Evolutionary conservation across 1,140 invertebrate species (phyloP).

Genomic region (Bombus ignitus): DNA sequence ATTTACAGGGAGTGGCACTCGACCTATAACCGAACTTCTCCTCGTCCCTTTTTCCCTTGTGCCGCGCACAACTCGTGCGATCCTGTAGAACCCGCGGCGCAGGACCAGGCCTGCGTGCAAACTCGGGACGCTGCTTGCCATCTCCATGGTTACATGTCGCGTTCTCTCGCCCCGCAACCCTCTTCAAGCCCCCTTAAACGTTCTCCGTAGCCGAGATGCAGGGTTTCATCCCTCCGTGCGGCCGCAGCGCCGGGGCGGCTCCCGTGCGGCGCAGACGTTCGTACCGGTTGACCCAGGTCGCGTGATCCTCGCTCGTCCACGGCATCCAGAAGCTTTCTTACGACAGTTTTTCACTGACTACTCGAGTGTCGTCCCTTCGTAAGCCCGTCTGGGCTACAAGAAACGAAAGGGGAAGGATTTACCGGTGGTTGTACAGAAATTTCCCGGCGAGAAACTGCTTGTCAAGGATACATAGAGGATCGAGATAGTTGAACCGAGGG

Average conservation of each 20-base stretch:
- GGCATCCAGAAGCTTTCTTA: not conserved
- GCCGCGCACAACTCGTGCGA: slow-evolving; percentile 48
- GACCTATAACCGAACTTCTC: slow-evolving; percentile 48
- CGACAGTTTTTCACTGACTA: not conserved
- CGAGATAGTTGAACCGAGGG: not conserved
- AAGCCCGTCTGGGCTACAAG: fast-evolving
- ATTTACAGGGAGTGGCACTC: slow-evolving; percentile 66
- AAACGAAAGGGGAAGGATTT: not conserved
- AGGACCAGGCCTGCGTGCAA: slow-evolving; percentile 73
- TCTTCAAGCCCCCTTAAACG: slow-evolving; percentile 3
- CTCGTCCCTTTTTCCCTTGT: slow-evolving; percentile 39
- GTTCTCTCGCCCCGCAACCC: slow-evolving; percentile 2
- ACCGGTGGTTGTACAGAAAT: not conserved
- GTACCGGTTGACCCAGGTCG: slow-evolving; percentile 76
- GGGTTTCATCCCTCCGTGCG: slow-evolving; percentile 72
- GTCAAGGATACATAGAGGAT: not conserved
- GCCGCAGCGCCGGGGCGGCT: slow-evolving; percentile 78
- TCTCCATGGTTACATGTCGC: slow-evolving; percentile 62
- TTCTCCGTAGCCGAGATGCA: slow-evolving; percentile 63
- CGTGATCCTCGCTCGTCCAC: slow-evolving; percentile 16
- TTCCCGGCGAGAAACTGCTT: not conserved
- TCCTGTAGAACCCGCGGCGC: slow-evolving; percentile 62
- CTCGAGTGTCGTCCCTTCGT: not conserved
- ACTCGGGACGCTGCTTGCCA: slow-evolving; percentile 43
- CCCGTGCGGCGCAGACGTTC: slow-evolving; percentile 76